phyloP scores from a whole-genome alignment of 1,140 invertebrate species.

The Drosophila setifemur region DNA sequence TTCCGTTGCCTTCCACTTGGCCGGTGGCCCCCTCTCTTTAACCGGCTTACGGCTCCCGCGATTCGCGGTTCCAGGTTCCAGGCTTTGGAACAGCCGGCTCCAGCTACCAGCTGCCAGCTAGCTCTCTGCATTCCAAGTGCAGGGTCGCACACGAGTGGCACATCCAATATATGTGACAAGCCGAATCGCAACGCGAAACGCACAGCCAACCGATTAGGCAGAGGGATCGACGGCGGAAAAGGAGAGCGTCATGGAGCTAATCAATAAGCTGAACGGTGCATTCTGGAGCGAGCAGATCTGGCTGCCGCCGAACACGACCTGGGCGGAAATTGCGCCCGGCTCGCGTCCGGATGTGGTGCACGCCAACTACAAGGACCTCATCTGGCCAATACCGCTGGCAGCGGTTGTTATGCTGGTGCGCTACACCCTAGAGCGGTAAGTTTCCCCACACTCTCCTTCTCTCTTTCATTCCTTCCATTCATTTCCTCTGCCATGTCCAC shows the following conservation, averaged over 20 bases:
- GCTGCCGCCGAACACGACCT: constrained; percentile 94
- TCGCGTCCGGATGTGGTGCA: constrained; percentile 89
- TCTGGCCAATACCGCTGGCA: constrained; percentile 92
- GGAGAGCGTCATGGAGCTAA: constrained; percentile 60
- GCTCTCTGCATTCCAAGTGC: no score
- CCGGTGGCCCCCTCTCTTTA: no score
- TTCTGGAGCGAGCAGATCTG: constrained; percentile 94
- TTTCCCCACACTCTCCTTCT: not conserved
- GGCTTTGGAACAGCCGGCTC: no score
- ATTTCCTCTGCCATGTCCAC: constrained; percentile 32
- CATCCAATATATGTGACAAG: no score
- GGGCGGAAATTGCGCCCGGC: constrained; percentile 92
- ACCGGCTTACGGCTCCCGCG: no score
- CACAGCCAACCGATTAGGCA: no score
- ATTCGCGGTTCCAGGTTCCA: no score
- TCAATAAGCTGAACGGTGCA: constrained; percentile 81
- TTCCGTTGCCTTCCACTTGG: no score
- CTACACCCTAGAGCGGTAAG: constrained; percentile 91
- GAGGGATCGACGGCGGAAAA: no score
- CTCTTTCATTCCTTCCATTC: constrained; percentile 10
- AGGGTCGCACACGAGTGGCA: no score
- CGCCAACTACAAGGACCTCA: constrained; percentile 91
- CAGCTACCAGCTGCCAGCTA: no score
- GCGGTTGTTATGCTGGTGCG: constrained; percentile 89
- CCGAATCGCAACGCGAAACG: no score